Evolutionary conservation across 2,888 invertebrate species (phyloP).

Genomic region (Oeneis ivallda): DNA sequence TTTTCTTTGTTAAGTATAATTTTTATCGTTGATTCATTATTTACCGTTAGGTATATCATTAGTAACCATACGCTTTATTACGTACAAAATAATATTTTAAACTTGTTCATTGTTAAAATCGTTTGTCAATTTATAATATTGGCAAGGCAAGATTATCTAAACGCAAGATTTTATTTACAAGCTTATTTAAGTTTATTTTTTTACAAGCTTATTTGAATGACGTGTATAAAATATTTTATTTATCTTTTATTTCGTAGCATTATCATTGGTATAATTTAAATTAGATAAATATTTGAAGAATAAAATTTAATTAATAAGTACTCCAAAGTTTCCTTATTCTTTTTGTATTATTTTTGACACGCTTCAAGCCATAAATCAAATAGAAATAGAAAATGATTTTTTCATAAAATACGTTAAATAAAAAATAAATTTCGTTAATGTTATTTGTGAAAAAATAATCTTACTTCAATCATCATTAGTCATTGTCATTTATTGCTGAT

Average conservation of each 20-base stretch:
- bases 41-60: neutral
- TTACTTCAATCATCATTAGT: conserved; percentile 35
- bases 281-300: too few relatives aligned
- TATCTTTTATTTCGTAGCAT: conserved; percentile 12
- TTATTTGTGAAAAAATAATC: neutral
- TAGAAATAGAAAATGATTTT: too few relatives aligned
- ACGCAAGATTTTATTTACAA: neutral
- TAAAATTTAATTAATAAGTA: too few relatives aligned
- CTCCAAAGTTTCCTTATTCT: too few relatives aligned
- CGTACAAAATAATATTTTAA: conserved; percentile 54
- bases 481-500: conserved; percentile 37
- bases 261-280: too few relatives aligned
- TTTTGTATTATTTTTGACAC: too few relatives aligned
- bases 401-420: too few relatives aligned
- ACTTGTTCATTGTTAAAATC: conserved; percentile 23
- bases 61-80: conserved; percentile 62
- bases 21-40: neutral
- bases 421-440: neutral
- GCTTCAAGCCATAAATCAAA: too few relatives aligned
- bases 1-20: too few relatives aligned
- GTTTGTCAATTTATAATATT: neutral
- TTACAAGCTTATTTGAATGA: too few relatives aligned
- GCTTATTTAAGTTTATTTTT: too few relatives aligned
- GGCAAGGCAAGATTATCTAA: neutral
- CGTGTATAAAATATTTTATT: too few relatives aligned